phyloP scores from a whole-genome alignment of 2,888 invertebrate genomes.

The Conchocele bisecta region DNA sequence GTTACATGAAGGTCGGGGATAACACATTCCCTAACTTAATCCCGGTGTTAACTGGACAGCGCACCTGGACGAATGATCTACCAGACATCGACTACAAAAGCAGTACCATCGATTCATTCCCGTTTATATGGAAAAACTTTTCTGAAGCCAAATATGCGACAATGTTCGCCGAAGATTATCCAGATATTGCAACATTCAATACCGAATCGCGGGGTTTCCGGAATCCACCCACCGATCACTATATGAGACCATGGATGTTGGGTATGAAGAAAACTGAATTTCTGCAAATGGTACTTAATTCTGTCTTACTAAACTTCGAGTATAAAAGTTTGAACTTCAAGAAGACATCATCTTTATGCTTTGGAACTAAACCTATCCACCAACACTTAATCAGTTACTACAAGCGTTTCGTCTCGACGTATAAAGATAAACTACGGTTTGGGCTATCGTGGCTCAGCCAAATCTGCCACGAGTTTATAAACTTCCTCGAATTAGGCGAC shows the following conservation, averaged over 20 bases:
- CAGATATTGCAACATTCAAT: constrained; percentile 57
- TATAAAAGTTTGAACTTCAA: constrained; percentile 56
- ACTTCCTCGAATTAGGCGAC: constrained; percentile 89
- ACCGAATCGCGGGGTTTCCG: constrained; percentile 52
- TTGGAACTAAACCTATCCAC: constrained; percentile 87
- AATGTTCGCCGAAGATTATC: constrained; percentile 61
- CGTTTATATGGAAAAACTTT: constrained; percentile 63
- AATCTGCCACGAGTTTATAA: constrained; percentile 93
- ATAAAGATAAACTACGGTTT: constrained; percentile 89
- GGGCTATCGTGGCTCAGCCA: constrained; percentile 94
- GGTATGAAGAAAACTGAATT: constrained; percentile 55
- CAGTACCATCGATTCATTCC: constrained; percentile 43
- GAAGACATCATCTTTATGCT: constrained; percentile 83
- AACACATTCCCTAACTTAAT: constrained; percentile 67
- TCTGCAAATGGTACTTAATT: constrained; percentile 44
- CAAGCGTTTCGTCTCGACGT: constrained; percentile 85
- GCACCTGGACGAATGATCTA: constrained; percentile 48
- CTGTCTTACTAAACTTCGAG: constrained; percentile 53
- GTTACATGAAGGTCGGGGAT: constrained; percentile 66
- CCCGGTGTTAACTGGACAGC: constrained; percentile 63
- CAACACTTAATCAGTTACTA: constrained; percentile 81
- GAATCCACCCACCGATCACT: constrained; percentile 60
- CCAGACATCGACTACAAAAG: constrained; percentile 36
- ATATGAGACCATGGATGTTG: constrained; percentile 64
- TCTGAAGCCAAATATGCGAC: constrained; percentile 53